These are phyloP conservation scores for Eurosta solidaginis DNA, from an alignment of 1,140 invertebrate genomes.

Conservation along the genomic window DNA sequence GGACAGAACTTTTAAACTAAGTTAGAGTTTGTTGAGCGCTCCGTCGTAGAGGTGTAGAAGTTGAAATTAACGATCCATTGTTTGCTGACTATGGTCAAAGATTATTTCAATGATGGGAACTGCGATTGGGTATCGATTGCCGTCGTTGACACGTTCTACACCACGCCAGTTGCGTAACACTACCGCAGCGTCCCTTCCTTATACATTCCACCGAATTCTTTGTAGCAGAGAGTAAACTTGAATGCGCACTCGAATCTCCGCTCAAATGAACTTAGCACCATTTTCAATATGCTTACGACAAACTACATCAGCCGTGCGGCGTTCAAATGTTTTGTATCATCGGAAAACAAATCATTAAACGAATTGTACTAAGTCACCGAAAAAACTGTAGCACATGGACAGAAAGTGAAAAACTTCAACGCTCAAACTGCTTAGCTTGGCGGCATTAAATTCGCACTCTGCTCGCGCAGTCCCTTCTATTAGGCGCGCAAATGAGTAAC, in stretches of 20 bases:
- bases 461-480: too few relatives aligned
- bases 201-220: not conserved
- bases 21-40: too few relatives aligned
- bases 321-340: constrained; percentile 10
- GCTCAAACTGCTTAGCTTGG: not conserved
- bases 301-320: not conserved
- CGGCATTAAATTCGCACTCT: not conserved
- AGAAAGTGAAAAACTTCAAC: not conserved
- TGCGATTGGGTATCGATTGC: not conserved
- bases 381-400: not conserved
- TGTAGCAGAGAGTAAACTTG: too few relatives aligned
- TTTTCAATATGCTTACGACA: constrained; percentile 14
- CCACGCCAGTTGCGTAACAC: not conserved
- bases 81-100: not conserved
- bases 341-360: constrained; percentile 24
- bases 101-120: not conserved
- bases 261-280: constrained; percentile 21
- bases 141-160: not conserved
- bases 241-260: not conserved
- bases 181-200: not conserved
- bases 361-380: not conserved
- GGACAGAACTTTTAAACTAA: not conserved
- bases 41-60: not conserved
- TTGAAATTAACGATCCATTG: not conserved
- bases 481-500: not conserved